A percentile compares a stretch with the other conserved stretches of the same genome.
These are phyloP conservation scores for Zhuqinia jingwanae DNA, from an alignment of 2,888 invertebrate species.

Conservation along the genomic window DNA sequence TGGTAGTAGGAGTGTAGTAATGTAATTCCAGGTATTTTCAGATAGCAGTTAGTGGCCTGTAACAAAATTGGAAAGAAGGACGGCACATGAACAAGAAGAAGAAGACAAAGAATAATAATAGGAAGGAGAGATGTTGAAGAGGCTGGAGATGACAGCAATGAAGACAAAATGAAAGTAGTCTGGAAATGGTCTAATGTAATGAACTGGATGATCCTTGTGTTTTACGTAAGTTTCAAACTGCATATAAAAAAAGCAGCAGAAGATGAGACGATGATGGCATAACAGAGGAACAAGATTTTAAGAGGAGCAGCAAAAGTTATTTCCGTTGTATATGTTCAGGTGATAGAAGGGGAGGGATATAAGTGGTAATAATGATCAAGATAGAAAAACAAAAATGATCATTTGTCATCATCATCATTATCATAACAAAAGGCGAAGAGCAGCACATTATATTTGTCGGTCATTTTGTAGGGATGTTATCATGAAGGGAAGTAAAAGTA, in stretches of 20 bases:
- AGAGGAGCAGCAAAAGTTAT: conserved; percentile 1
- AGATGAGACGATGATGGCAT: neutral
- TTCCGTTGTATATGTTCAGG: neutral
- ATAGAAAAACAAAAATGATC: conserved; percentile 49
- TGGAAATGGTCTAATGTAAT: conserved; percentile 56
- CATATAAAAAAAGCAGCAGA: neutral
- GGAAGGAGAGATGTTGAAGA: neutral
- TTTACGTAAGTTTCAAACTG: neutral
- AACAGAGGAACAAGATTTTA: neutral
- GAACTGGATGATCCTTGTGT: conserved; percentile 44
- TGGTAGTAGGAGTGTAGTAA: too few species aligned
- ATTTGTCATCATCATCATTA: conserved; percentile 61
- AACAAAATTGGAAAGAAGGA: conserved; percentile 15
- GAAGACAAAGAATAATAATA: neutral
- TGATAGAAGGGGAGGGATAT: too few species aligned
- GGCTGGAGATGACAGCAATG: neutral
- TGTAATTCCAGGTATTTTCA: too few species aligned
- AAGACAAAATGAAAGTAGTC: too few species aligned
- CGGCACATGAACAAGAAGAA: neutral
- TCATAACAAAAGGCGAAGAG: conserved; percentile 17
- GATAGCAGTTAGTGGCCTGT: conserved; percentile 6
- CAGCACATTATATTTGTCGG: neutral
- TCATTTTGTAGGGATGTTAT: neutral
- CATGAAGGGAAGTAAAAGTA: too few species aligned
- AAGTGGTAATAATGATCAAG: neutral